Base-by-base conservation (phyloP, 2,113 vertebrate genomes). In the Calypte anna region DNA sequence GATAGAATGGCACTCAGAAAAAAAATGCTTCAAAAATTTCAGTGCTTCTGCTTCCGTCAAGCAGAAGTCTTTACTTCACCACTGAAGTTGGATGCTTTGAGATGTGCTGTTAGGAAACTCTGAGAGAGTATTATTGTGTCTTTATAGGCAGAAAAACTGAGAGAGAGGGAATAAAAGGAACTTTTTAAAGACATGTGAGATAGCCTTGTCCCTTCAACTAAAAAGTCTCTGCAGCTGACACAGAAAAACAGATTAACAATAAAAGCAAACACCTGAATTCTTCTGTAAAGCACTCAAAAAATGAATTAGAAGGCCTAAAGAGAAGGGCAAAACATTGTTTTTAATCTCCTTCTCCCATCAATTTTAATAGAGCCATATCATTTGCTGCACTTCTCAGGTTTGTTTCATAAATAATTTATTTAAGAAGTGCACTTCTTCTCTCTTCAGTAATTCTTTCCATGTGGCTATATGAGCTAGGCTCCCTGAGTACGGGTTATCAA, bases 341-440 rank as follows among this genome's bases (percentile, higher is more conserved):
- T 93, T 88, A 7, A 55, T 86, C 85, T 91, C 46, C 21, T 86
- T 77, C 90, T 53, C 33, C 50, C 3, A 1, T 57, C 1, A 22
- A 86, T 90, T 96, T 88, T 90, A 77, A 13, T 81, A 51, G 25
- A 88, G 23, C 28, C 9, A 1, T 74, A 48, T 90, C 38, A 43
- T 21, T 53, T 89, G 54, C 59, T 80, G 19, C 91, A 51, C 22
- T 78, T 86, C 27, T 82, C 4, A 19, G 18, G 25, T 76, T 93
- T 68, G 7, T 75, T 91, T 51, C 46, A n/a, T n/a, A 73, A 91
- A 55, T 44, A 0, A 17, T 69, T 88, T 93, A 7, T 87, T 70
- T 73, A 3, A 82, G 25, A 89, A 89, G 46, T 59, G 23, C 2
- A 6, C 87, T 76, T 62, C 48, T 82, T 93, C 19, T 90, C 63